These are phyloP conservation scores for Gerosis bhagava DNA, from an alignment of 2,888 invertebrate genomes.

Conservation along the genomic window DNA sequence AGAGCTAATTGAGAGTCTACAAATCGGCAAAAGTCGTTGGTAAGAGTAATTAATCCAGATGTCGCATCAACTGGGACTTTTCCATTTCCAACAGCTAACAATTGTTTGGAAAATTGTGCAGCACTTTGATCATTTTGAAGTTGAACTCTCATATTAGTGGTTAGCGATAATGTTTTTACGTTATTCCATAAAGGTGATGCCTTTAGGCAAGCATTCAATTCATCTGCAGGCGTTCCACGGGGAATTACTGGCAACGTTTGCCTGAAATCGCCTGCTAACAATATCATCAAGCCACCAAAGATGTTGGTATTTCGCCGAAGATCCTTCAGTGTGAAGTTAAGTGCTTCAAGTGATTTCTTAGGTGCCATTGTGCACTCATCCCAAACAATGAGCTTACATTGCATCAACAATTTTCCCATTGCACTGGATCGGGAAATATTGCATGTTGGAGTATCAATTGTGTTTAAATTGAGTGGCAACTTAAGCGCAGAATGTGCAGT, in stretches of 20 bases:
- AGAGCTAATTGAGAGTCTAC: no score
- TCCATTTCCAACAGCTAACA: no score
- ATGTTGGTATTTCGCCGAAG: no score
- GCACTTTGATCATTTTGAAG: background rate
- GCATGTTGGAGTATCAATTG: slow-evolving; percentile 1
- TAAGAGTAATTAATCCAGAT: background rate
- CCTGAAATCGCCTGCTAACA: no score
- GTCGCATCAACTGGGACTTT: no score
- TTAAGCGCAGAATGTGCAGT: background rate
- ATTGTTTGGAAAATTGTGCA: no score
- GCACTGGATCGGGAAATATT: background rate
- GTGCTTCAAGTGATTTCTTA: background rate
- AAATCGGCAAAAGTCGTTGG: no score
- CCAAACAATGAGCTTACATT: background rate
- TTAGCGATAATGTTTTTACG: background rate
- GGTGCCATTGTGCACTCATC: slow-evolving; percentile 9
- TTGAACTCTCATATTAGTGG: background rate
- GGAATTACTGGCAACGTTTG: no score
- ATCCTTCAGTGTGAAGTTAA: background rate
- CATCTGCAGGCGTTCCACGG: no score
- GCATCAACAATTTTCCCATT: background rate
- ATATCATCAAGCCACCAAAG: no score
- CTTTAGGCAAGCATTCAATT: no score
- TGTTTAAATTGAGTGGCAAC: background rate
- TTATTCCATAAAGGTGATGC: no score